phyloP scores from a whole-genome alignment of 2,797 vertebrate genomes.

The Aplochiton taeniatus region DNA sequence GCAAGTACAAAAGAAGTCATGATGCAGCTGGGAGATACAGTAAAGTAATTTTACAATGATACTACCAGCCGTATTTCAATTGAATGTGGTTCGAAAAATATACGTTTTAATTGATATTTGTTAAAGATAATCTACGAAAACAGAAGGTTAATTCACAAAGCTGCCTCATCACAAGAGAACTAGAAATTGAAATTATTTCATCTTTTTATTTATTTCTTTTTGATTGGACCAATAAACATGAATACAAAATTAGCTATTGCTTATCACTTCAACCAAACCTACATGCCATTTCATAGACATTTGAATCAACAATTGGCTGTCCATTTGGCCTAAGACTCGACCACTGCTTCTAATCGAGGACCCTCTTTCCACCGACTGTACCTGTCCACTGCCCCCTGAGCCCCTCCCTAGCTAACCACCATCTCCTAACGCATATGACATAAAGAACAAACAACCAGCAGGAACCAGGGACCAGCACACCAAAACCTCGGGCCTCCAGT shows the following conservation, averaged over 20 bases:
- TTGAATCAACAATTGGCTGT: constrained; percentile 81
- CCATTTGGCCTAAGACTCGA: constrained; percentile 88
- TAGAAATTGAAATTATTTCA: constrained; percentile 50
- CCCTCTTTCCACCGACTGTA: constrained; percentile 38
- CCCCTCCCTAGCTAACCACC: constrained; percentile 64
- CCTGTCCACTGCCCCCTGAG: constrained; percentile 40
- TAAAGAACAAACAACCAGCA: constrained; percentile 99
- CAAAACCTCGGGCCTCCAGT: constrained; percentile 55
- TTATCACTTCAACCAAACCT: constrained; percentile 47
- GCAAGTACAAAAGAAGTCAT: constrained; percentile 77
- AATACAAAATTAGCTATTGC: constrained; percentile 60
- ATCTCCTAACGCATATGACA: constrained; percentile 79
- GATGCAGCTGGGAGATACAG: constrained; percentile 88
- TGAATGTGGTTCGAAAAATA: constrained; percentile 46
- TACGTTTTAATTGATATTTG: constrained; percentile 43
- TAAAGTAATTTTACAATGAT: constrained; percentile 50
- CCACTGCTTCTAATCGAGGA: constrained; percentile 82
- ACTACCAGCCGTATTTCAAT: constrained; percentile 60
- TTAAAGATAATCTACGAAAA: constrained; percentile 33
- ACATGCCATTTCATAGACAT: constrained; percentile 83
- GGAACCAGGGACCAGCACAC: constrained; percentile 85
- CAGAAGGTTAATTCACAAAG: constrained; percentile 67
- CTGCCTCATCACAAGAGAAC: constrained; percentile 90
- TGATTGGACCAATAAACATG: constrained; percentile 57
- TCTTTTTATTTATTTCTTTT: constrained; percentile 49